Evolutionary conservation across 1,140 invertebrate genomes (phyloP), one percentile per base, ranked within the genome.

Genomic region (Drosophila obscura): DNA sequence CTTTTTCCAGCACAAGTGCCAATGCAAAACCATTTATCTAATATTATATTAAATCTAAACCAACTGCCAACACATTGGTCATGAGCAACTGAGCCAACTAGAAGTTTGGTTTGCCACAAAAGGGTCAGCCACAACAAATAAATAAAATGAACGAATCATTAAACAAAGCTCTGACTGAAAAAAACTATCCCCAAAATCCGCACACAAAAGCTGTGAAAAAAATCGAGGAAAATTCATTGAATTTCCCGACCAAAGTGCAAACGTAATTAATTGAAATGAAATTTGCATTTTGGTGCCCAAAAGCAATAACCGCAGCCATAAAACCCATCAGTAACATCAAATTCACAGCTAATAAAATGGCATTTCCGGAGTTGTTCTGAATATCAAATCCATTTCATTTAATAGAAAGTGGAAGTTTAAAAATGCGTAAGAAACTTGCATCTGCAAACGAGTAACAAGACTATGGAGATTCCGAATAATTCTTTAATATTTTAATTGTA

Each of bases 201-300:
- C 26, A 43, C 22, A 16, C 31, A 48, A 61, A 39, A 6, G 11
- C 26, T 15, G 15, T 46, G 19, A 44, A 46, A 69, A 49, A 56
- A 39, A 28, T 13, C 19, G 26, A 46, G 39, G 7, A n/a, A 39
- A 74, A 45, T 59, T 45, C 5, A 28, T 53, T 50, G 28, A 53
- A 44, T 48, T 59, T 4, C 7, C 31, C 22, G 55, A 77, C 72
- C 77, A 58, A 69, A 74, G 61, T 72, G 67, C 66, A 85, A 80
- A 80, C 68, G 61, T 73, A 78, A 85, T 85, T 87, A 87, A 85
- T 85, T 82, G 82, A 78, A 85, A 77, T 78, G 43, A 61, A 68
- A 87, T 87, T 82, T 48, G n/a, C 62, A 49, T 28, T 50, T 22
- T 35, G 8, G 31, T n/a, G 24, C 24, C 22, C 28, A n/a, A 13